Conservation (phyloP, 2,113 vertebrate genomes). For the Nyctereutes procyonoides region DNA sequence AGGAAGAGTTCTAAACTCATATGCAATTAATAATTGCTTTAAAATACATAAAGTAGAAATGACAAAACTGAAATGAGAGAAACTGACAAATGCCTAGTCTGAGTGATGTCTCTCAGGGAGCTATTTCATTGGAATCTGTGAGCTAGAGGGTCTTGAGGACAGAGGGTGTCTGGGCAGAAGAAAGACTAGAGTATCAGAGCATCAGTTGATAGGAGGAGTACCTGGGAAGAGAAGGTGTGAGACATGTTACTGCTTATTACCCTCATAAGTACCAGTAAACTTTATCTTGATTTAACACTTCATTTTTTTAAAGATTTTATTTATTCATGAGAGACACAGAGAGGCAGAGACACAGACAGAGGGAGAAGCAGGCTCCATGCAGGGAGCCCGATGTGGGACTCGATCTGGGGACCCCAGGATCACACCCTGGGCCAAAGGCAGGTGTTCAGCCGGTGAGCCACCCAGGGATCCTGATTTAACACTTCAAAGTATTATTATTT, state of each 20-base stretch:
- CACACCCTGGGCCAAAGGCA: no score
- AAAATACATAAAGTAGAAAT: neutral
- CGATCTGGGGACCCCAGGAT: no score
- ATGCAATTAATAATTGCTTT: neutral
- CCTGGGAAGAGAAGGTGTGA: neutral
- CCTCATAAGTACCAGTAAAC: neutral
- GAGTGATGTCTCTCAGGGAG: neutral
- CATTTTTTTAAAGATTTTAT: neutral
- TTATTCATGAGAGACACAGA: no score
- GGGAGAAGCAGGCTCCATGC: no score
- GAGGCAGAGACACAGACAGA: no score
- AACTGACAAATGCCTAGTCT: neutral
- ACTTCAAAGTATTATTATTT: no score
- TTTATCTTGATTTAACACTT: neutral
- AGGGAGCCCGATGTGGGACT: no score
- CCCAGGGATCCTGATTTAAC: no score
- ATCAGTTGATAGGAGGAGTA: neutral
- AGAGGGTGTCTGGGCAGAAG: neutral
- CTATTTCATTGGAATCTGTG: neutral
- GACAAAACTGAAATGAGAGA: neutral
- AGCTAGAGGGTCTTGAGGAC: neutral
- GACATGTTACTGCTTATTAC: no score
- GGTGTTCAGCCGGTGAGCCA: no score
- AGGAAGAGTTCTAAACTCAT: neutral
- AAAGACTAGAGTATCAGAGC: neutral